Conservation (phyloP, 1,140 invertebrate species). For the Drosophila tsacasi region DNA sequence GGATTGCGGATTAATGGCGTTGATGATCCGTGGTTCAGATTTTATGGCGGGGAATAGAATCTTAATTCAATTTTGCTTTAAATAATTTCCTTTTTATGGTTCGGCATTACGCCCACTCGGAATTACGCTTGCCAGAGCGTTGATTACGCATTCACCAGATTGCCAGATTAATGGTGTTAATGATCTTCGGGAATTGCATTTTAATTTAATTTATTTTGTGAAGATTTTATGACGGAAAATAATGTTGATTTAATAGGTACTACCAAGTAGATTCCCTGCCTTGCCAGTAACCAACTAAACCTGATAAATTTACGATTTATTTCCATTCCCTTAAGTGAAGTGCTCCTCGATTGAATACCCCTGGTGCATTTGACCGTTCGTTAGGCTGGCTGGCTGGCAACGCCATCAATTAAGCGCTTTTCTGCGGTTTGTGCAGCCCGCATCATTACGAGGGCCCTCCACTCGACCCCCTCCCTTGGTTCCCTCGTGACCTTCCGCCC, state of each 20-base stretch:
- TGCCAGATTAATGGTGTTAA: constrained; percentile 20
- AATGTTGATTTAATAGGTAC: not conserved
- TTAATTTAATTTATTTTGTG: constrained; percentile 14
- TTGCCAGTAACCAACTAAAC: not conserved
- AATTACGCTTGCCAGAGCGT: constrained; percentile 11
- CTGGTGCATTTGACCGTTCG: constrained; percentile 45
- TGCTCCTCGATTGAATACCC: constrained; percentile 28
- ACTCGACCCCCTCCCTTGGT: constrained; percentile 7
- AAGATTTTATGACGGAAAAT: not conserved
- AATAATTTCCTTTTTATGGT: constrained; percentile 15
- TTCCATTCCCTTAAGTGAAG: constrained; percentile 14
- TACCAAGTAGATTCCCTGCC: not conserved
- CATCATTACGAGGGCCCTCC: constrained; percentile 51
- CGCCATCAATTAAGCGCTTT: constrained; percentile 65
- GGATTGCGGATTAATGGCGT: constrained; percentile 43
- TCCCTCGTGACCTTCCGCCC: constrained; percentile 33
- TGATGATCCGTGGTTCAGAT: constrained; percentile 18
- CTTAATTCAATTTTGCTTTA: constrained; percentile 38
- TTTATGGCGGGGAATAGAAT: constrained; percentile 23
- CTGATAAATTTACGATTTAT: constrained; percentile 16
- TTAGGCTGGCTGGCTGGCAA: constrained; percentile 19
- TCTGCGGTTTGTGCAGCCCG: constrained; percentile 51
- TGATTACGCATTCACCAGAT: constrained; percentile 12
- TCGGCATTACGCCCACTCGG: constrained; percentile 11
- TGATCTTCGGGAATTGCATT: constrained; percentile 2